phyloP scores from a whole-genome alignment of 2,113 vertebrate genomes.

The Galbula dea region DNA sequence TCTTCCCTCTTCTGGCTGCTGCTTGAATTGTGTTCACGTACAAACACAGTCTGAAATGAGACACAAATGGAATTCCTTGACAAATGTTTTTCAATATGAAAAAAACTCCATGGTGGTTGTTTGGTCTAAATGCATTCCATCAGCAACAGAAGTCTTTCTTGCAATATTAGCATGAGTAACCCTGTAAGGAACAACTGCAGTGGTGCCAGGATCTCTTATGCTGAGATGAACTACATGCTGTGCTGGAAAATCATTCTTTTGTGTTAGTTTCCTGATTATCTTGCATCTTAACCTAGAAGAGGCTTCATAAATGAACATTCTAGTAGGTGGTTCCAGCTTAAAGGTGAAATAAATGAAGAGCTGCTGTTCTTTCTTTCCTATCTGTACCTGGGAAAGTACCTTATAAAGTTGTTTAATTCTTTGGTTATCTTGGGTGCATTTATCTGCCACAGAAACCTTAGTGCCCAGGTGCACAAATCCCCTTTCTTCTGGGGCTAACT shows the following conservation, averaged over 20 bases:
- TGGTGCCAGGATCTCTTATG: not conserved
- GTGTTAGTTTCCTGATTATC: not conserved
- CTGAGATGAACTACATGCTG: not conserved
- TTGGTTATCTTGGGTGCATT: not conserved
- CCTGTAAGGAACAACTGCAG: not conserved
- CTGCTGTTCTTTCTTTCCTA: not conserved
- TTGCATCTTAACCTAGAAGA: not conserved
- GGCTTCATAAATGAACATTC: not conserved
- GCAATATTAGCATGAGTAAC: not conserved
- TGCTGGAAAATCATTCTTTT: not conserved
- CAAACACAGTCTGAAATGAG: not conserved
- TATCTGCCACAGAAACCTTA: not conserved
- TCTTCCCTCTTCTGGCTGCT: not conserved
- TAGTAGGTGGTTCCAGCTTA: not conserved
- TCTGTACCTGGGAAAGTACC: not conserved
- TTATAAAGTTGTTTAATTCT: not conserved
- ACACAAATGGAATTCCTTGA: not conserved
- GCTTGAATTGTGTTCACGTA: not conserved
- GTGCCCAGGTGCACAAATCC: not conserved
- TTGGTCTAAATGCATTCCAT: not conserved
- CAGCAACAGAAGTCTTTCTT: not conserved
- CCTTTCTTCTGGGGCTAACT: not conserved
- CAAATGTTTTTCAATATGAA: not conserved
- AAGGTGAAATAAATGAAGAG: not conserved
- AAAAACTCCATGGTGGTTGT: not conserved